Conservation (phyloP, 1,140 invertebrate genomes). For the Telenomus remus region DNA sequence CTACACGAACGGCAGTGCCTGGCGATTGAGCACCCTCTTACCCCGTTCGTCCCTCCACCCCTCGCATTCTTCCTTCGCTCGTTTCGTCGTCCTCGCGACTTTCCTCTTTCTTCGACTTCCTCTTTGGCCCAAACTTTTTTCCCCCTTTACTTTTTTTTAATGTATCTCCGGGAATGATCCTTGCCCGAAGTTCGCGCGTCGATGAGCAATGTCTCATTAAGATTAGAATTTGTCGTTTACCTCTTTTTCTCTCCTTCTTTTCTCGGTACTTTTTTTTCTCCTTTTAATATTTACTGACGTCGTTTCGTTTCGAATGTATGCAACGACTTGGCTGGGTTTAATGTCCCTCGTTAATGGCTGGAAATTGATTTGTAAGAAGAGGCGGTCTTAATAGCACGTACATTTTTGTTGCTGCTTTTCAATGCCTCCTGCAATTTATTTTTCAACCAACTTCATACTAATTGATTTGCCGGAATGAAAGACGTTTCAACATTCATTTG, state of each 20-base stretch:
- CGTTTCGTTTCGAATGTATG: slow-evolving; percentile 8
- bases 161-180: slow-evolving; percentile 48
- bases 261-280: slow-evolving; percentile 7
- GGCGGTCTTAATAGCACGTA: slow-evolving; percentile 2
- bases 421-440: background rate
- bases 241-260: slow-evolving; percentile 18
- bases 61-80: slow-evolving; percentile 37
- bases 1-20: slow-evolving; percentile 70
- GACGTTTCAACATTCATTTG: no score
- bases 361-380: slow-evolving; percentile 28
- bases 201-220: slow-evolving; percentile 60
- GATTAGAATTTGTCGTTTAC: slow-evolving; percentile 50
- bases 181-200: slow-evolving; percentile 46
- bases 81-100: slow-evolving; percentile 14
- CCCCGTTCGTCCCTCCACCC: slow-evolving; percentile 42
- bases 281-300: slow-evolving; percentile 21
- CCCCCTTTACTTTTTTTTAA: slow-evolving; percentile 20
- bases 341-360: slow-evolving; percentile 29
- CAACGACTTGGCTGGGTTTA: slow-evolving; percentile 11
- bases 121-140: slow-evolving; percentile 35
- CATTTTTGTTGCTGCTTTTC: slow-evolving; percentile 3
- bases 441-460: background rate
- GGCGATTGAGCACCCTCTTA: slow-evolving; percentile 65
- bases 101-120: slow-evolving; percentile 47
- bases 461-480: no score